Conservation (phyloP, 2,113 vertebrate species). For the Lethenteron reissneri region DNA sequence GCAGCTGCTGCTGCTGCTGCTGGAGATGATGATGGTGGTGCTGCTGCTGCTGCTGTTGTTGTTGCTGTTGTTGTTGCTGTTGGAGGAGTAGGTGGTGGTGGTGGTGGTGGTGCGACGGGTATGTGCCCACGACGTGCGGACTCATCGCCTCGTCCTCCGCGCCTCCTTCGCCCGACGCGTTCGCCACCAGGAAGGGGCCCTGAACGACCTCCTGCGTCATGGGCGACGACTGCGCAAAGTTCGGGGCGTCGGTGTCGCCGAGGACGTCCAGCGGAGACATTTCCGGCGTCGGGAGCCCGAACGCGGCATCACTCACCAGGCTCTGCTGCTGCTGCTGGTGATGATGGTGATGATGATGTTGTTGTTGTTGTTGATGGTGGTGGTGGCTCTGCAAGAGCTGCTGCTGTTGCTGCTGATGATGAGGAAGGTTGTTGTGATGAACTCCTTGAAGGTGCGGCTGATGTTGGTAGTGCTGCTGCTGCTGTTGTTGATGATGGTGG, state of each 20-base stretch:
- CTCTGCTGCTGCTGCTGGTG: slow-evolving; percentile 42
- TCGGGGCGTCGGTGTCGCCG: slow-evolving; percentile 35
- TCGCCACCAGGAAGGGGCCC: neutral
- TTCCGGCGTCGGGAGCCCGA: slow-evolving; percentile 61
- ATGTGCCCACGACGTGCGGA: slow-evolving; percentile 20
- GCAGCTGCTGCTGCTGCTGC: slow-evolving; percentile 19
- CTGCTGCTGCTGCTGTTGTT: slow-evolving; percentile 15
- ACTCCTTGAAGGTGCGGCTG: too few relatives aligned
- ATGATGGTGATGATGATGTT: slow-evolving; percentile 15
- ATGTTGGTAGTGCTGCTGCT: too few relatives aligned
- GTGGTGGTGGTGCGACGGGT: slow-evolving; percentile 12
- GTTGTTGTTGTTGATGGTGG: too few relatives aligned
- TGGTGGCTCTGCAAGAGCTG: too few relatives aligned
- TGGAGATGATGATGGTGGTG: too few relatives aligned
- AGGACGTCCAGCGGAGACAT: slow-evolving; percentile 62
- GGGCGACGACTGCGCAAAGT: slow-evolving; percentile 26
- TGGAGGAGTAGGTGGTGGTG: slow-evolving; percentile 21
- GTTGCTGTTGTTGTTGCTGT: too few relatives aligned
- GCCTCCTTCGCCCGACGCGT: too few relatives aligned
- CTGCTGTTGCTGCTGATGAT: too few relatives aligned
- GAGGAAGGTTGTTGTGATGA: too few relatives aligned
- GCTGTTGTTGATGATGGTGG: too few relatives aligned
- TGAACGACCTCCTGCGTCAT: slow-evolving; percentile 41
- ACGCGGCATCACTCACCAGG: slow-evolving; percentile 35
- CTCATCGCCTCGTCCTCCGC: slow-evolving; percentile 14